Percentiles rank a stretch among this genome's conserved stretches.
Conservation (phyloP, 2,113 vertebrate genomes). For the Plecotus auritus region DNA sequence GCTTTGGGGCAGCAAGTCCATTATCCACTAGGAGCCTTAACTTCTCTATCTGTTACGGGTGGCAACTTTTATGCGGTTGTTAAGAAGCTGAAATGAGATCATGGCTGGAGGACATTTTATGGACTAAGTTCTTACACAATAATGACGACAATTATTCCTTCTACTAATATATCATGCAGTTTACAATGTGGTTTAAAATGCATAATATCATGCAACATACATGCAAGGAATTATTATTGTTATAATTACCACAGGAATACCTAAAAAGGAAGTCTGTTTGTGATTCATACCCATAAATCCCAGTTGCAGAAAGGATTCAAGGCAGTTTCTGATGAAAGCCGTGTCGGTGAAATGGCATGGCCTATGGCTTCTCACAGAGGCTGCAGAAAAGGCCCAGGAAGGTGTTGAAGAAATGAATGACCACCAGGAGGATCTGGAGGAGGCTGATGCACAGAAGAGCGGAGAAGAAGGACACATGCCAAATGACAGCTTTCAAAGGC, state of each 20-base stretch:
- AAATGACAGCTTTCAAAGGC: slow-evolving; percentile 74
- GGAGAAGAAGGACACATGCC: slow-evolving; percentile 79
- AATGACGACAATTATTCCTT: neutral
- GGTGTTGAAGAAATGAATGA: slow-evolving; percentile 78
- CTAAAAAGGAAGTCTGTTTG: neutral
- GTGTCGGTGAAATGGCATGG: neutral
- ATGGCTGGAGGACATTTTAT: neutral
- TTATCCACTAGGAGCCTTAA: neutral
- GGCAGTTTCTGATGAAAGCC: neutral
- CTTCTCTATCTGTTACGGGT: neutral
- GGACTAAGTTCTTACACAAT: neutral
- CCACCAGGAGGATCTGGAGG: slow-evolving; percentile 77
- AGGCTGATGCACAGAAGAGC: slow-evolving; percentile 71
- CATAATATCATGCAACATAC: neutral
- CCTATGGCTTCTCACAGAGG: slow-evolving; percentile 76
- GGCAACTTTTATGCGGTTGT: neutral
- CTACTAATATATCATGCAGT: neutral
- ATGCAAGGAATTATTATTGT: neutral
- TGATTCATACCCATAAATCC: neutral
- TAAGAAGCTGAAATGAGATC: neutral
- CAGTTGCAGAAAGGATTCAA: neutral
- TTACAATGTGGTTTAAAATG: neutral
- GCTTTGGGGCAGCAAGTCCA: neutral
- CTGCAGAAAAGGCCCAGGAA: slow-evolving; percentile 79
- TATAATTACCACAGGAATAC: neutral